Evolutionary conservation across 2,888 invertebrate genomes (phyloP).

Genomic region (Troglohyphantes excavatus): DNA sequence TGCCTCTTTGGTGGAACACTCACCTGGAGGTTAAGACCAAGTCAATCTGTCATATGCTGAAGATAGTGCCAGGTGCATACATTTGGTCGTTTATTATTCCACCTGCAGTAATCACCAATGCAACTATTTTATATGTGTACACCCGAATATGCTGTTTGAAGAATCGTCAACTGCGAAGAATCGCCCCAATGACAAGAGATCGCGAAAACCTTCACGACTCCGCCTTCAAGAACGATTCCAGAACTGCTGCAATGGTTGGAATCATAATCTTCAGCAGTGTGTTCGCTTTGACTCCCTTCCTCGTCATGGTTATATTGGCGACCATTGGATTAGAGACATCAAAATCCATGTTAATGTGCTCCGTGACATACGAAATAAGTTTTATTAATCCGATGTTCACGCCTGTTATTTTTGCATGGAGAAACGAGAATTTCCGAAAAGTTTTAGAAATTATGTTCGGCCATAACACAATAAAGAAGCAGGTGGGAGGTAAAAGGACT

Average conservation of each 20-base stretch:
- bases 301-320: conserved; percentile 6
- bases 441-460: background rate
- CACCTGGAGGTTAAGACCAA: no score
- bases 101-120: conserved; percentile 27
- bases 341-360: conserved; percentile 3
- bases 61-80: conserved; percentile 20
- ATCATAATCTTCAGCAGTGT: conserved; percentile 60
- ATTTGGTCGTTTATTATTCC: conserved; percentile 57
- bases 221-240: background rate
- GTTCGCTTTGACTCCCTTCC: conserved; percentile 39
- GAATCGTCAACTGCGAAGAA: background rate
- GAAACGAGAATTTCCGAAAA: conserved; percentile 42
- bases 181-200: background rate
- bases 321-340: background rate
- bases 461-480: background rate
- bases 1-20: conserved; percentile 29
- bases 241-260: conserved; percentile 14
- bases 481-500: no score
- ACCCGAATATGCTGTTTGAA: conserved; percentile 36
- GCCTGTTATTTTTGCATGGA: conserved; percentile 49
- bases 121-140: conserved; percentile 37
- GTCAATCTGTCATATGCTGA: background rate
- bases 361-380: conserved; percentile 41
- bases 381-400: conserved; percentile 62
- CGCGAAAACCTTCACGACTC: background rate